Base-by-base conservation (phyloP, 2,113 vertebrate genomes). In the Archocentrus centrarchus region DNA sequence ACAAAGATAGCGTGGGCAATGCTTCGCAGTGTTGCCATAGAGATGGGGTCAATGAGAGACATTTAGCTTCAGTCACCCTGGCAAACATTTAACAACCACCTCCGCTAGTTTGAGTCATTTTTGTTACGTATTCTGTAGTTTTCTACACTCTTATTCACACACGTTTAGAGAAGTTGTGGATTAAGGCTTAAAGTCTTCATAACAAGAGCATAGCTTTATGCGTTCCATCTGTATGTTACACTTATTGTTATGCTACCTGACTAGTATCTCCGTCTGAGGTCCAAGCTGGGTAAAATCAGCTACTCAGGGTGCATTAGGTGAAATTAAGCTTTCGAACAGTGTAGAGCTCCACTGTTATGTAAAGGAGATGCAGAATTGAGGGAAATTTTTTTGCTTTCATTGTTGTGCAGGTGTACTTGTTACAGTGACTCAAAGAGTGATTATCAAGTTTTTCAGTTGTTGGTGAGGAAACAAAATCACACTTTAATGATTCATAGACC, bases 21-120 rank as follows among this genome's bases (percentile, higher is more conserved):
- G 78, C 84, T 76, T 79, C 22, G 17, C 6, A 24, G 58, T 41
- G 90, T 91, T 90, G 82, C 44, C 82, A 91, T 91, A 86, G 91
- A 88, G 84, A 92, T 84, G 7, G 59, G 15, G 32, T 30, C 2
- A 32, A 5, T 2, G 24, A 41, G 17, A 63, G 7, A 0, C 7
- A 6, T 15, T 37, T 9, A 59, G 27, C 35, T 32, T 37, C 1
- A 53, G 66, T 53, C 30, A 70, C 18, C 6, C 6, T n/a, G 11
- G 7, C 5, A 64, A 27, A 64, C 55, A 2, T 47, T 55, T 17
- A 17, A 37, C 24, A 64, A 4, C 17, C 44, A 17, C 7, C 59
- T 59, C 1, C 63, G 47, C 3, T 64, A 41, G 58, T 32, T 18
- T 50, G 66, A 70, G 6, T 44, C 9, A 3, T 50, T 2, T n/a